phyloP scores from a whole-genome alignment of 2,888 invertebrate genomes.

The Pasiphila rectangulata region DNA sequence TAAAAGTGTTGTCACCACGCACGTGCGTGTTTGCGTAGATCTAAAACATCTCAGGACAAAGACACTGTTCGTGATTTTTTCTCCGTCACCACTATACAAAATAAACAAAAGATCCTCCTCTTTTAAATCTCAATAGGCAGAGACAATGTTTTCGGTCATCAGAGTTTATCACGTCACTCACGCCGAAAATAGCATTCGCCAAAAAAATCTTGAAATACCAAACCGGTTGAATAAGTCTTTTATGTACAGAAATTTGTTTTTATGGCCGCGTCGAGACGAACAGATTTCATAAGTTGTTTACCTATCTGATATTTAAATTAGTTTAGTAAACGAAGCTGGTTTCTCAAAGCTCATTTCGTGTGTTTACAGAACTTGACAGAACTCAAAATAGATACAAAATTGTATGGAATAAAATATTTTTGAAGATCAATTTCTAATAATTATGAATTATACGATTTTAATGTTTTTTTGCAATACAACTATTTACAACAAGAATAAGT shows the following conservation, averaged over 20 bases:
- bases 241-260: constrained; percentile 32
- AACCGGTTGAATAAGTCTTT: constrained; percentile 49
- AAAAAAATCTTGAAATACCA: constrained; percentile 44
- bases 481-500: no score
- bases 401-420: no score
- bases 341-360: not conserved
- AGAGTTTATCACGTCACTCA: constrained; percentile 33
- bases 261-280: constrained; percentile 30
- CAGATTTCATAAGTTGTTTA: constrained; percentile 41
- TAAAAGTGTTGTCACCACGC: constrained; percentile 57
- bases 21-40: constrained; percentile 61
- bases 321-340: constrained; percentile 12
- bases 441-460: no score
- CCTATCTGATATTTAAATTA: constrained; percentile 35
- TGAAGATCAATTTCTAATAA: no score
- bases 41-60: constrained; percentile 28
- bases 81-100: constrained; percentile 23
- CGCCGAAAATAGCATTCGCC: constrained; percentile 49
- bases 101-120: constrained; percentile 39
- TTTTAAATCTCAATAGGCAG: constrained; percentile 35
- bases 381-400: no score
- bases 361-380: no score
- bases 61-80: constrained; percentile 22
- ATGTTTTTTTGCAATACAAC: no score
- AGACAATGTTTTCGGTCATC: constrained; percentile 40